Evolutionary conservation across 2,113 vertebrate species (phyloP).

Genomic region (Oplegnathus fasciatus): DNA sequence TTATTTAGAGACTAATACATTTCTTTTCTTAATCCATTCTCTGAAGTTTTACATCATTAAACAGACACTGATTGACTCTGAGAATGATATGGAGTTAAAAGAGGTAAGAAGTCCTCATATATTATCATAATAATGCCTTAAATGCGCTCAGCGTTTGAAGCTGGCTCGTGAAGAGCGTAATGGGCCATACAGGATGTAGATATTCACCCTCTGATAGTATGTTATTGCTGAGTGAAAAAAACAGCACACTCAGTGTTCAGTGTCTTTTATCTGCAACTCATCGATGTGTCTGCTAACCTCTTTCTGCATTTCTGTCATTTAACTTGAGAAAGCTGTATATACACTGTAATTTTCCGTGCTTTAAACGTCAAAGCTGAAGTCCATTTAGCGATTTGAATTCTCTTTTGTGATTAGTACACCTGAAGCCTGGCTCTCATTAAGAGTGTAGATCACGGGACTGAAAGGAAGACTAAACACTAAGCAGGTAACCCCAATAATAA

Average conservation of each 20-base stretch:
- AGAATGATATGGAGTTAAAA: slow-evolving; percentile 97
- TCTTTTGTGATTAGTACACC: slow-evolving; percentile 98
- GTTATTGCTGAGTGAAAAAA: slow-evolving; percentile 90
- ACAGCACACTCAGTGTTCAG: slow-evolving; percentile 88
- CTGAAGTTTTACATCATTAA: slow-evolving; percentile 96
- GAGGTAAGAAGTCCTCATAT: slow-evolving; percentile 97
- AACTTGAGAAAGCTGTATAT: slow-evolving; percentile 93
- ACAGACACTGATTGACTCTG: slow-evolving; percentile 97
- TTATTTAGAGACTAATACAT: slow-evolving; percentile 95
- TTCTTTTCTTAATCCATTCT: slow-evolving; percentile 95
- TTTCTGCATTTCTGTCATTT: slow-evolving; percentile 86
- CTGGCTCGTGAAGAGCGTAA: slow-evolving; percentile 90
- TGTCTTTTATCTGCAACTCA: slow-evolving; percentile 88
- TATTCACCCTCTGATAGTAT: slow-evolving; percentile 87
- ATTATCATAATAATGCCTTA: slow-evolving; percentile 89
- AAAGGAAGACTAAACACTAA: slow-evolving; percentile 99
- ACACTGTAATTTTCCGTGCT: slow-evolving; percentile 95
- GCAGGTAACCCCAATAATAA: slow-evolving; percentile 98
- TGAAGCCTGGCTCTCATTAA: slow-evolving; percentile 97
- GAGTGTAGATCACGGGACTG: slow-evolving; percentile 96
- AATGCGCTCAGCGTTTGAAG: slow-evolving; percentile 89
- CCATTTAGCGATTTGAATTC: slow-evolving; percentile 94
- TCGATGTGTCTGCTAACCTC: slow-evolving; percentile 91
- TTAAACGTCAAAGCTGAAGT: slow-evolving; percentile 92
- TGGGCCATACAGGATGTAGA: slow-evolving; percentile 87